Evolutionary conservation across 2,888 invertebrate species (phyloP), one percentile per base, ranked within the genome.

Genomic region (Ernsta delagoae): DNA sequence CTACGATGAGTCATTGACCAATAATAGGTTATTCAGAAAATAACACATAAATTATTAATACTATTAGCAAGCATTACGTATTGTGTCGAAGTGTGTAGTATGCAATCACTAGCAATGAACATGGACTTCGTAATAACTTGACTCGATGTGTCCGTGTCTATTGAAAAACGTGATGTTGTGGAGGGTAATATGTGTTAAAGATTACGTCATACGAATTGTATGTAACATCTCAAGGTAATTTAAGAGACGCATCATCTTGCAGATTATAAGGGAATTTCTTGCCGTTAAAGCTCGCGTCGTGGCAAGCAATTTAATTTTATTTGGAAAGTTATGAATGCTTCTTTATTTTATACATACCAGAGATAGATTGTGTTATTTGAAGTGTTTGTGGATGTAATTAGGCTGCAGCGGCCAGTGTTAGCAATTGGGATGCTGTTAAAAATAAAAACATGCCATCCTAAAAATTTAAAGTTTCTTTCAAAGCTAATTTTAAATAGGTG

Each of bases 11-110:
- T 54, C 31, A 43, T 16, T 48, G 57, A 24, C 11, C 53, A 16
- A 24, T 57, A 16, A 12, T 16, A 54, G 31, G 43, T 66, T 54
- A 60, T 66, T 54, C 24, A 54, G 53, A 54, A 54, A 54, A 54
- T 54, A 11, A 31, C 5, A 54, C 24, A 54, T 31, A 54, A 53
- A 24, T 3, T 24, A 24, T n/a, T n/a, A n/a, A n/a, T n/a, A n/a
- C n/a, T n/a, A n/a, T n/a, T n/a, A n/a, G n/a, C n/a, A n/a, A n/a
- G n/a, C n/a, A n/a, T n/a, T n/a, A n/a, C n/a, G n/a, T n/a, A n/a
- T n/a, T 53, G 53, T 53, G 53, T 53, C 24, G 53, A 53, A 24
- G 53, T 16, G 6, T 16, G 16, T 53, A 9, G 16, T 53, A 53
- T 24, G 50, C 9, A 53, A 53, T 53, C 50, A 8, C 8, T 24